Conservation (phyloP, 2,797 vertebrate species). For the Podarcis lilfordi region DNA sequence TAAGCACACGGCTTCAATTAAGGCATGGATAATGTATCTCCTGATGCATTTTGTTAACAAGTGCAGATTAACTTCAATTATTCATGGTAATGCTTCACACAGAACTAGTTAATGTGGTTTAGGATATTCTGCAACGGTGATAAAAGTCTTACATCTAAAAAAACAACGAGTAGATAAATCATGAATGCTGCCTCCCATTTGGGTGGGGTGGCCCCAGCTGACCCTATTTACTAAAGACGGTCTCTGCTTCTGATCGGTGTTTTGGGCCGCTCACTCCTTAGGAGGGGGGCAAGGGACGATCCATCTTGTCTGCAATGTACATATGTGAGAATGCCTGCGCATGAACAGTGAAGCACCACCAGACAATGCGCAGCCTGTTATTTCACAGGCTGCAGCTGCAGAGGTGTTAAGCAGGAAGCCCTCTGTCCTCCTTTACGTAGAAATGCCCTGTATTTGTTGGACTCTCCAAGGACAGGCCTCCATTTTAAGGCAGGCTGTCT, state of each 20-base stretch:
- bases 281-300: neutral
- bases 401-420: neutral
- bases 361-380: neutral
- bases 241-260: neutral
- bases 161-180: neutral
- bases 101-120: constrained; percentile 53
- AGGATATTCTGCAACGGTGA: constrained; percentile 29
- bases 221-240: neutral
- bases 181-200: neutral
- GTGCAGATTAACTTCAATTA: constrained; percentile 67
- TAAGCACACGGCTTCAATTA: constrained; percentile 56
- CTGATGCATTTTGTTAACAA: constrained; percentile 65
- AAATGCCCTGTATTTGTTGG: too few species aligned
- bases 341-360: neutral
- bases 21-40: constrained; percentile 63
- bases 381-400: neutral
- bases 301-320: neutral
- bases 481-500: too few species aligned
- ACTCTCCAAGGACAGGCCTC: too few species aligned
- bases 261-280: neutral
- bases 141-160: constrained; percentile 16
- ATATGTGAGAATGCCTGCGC: neutral
- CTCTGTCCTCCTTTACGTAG: too few species aligned
- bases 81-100: constrained; percentile 61
- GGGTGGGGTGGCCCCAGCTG: neutral